Evolutionary conservation across 2,888 invertebrate genomes (phyloP), one percentile per base, ranked within the genome.

Genomic region (Proisotoma minuta): DNA sequence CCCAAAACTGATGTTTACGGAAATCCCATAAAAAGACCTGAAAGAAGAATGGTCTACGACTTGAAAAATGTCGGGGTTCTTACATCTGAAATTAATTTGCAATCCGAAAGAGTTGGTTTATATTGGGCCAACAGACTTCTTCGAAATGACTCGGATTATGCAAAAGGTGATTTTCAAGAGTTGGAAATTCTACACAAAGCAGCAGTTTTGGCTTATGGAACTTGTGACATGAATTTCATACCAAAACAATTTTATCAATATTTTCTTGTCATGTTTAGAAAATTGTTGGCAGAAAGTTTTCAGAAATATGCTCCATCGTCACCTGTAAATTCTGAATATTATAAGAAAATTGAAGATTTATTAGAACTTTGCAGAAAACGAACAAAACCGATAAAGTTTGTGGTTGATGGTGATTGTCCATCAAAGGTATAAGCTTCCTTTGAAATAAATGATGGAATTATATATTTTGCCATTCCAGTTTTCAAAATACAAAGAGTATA

Each of bases 161-260:
- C 60, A 1, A 20, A 24, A 12, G 65, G 59, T 18, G 18, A 60
- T 18, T 57, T 66, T 26, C 68, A 70, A 60, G 70, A 70, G 50
- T 26, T 70, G 24, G 68, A 68, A 10, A 61, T 68, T 48, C 47
- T 70, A 15, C 59, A 52, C 3, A 60, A 61, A 24, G 60, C 69
- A 29, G 69, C 69, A 2, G 59, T 71, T 3, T 63, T 71, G 62
- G 71, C 71, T 1, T 60, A 53, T 26, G 59, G 59, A 15, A 63
- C 67, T 23, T 71, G 71, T 22, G 59, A 64, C 18, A 58, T 59
- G 23, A 69, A 60, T 22, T 47, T 51, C 15, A 59, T 71, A 12
- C 71, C 71, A 0, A 59, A 60, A 52, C 61, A 64, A 29, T 71
- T 71, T 52, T 71, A 67, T n/a, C 65, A 69, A 40, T 71, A 69